Evolutionary conservation across 2,113 vertebrate species (phyloP).

Genomic region (Vidua chalybeata): DNA sequence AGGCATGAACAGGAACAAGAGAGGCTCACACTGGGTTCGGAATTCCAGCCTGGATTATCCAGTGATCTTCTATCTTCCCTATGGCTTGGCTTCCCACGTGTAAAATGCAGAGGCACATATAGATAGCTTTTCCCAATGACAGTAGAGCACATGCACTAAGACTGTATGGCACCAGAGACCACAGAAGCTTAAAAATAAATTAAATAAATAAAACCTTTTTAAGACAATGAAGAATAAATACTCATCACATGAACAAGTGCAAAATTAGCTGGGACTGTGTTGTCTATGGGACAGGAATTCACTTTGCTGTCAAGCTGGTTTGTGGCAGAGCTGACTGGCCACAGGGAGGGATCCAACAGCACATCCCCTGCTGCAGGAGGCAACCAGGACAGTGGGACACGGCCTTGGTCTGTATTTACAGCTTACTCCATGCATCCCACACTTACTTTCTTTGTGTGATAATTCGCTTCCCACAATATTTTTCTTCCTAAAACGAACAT

Average conservation of each 20-base stretch:
- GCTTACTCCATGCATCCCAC: not conserved
- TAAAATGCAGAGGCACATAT: not conserved
- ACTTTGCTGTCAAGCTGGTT: not conserved
- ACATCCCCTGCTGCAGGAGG: not conserved
- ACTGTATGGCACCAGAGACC: not conserved
- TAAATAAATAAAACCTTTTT: too few relatives aligned
- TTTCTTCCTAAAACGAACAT: constrained; percentile 34
- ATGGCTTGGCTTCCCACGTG: not conserved
- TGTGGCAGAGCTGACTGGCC: not conserved
- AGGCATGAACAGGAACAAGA: not conserved
- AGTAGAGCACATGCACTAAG: not conserved
- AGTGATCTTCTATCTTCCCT: not conserved
- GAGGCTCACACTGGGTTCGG: not conserved
- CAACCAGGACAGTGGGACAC: not conserved
- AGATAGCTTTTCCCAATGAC: not conserved
- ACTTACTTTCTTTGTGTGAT: not conserved
- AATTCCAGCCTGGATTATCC: not conserved
- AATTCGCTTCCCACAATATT: constrained; percentile 32
- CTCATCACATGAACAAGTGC: not conserved
- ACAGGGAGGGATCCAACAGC: not conserved
- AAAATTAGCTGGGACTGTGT: not conserved
- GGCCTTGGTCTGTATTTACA: not conserved
- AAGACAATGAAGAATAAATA: constrained; percentile 37
- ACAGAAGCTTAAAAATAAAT: constrained; percentile 19
- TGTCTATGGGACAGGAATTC: not conserved